Conservation (phyloP, 2,888 invertebrate species). For the Chironomus riparius region DNA sequence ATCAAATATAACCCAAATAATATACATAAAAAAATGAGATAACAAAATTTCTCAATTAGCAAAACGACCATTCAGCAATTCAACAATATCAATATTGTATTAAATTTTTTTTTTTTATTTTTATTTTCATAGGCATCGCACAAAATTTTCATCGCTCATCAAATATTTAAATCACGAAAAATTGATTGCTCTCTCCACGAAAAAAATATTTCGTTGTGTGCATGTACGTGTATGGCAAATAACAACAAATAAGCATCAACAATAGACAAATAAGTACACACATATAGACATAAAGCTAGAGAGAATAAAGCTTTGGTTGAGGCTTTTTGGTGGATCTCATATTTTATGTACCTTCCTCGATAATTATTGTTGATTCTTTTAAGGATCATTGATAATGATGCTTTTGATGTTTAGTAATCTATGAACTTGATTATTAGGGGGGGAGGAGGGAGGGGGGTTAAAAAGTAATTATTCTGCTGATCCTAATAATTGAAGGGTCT, state of each 20-base stretch:
- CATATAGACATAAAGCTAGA: neutral
- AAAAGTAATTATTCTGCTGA: no score
- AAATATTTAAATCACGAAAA: slow-evolving; percentile 1
- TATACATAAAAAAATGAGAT: neutral
- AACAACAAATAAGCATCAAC: no score
- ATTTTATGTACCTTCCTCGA: no score
- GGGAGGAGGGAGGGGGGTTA: no score
- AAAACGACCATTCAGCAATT: neutral
- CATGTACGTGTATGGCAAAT: no score
- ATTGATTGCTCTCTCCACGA: neutral
- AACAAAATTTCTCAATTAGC: neutral
- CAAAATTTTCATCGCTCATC: neutral
- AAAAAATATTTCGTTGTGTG: no score
- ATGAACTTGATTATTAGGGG: no score
- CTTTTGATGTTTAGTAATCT: neutral
- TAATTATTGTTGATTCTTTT: no score
- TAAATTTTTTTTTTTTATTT: neutral
- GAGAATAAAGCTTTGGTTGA: no score
- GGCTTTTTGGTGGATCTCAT: no score
- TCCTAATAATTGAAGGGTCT: no score
- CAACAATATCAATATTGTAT: neutral
- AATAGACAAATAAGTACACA: neutral
- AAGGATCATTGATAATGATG: neutral
- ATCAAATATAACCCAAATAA: no score
- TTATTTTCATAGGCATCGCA: neutral